Percentiles rank a stretch among this genome's conserved stretches.
These are phyloP conservation scores for Benthosema pterotum DNA, from an alignment of 2,797 vertebrate genomes.

Conservation along the genomic window DNA sequence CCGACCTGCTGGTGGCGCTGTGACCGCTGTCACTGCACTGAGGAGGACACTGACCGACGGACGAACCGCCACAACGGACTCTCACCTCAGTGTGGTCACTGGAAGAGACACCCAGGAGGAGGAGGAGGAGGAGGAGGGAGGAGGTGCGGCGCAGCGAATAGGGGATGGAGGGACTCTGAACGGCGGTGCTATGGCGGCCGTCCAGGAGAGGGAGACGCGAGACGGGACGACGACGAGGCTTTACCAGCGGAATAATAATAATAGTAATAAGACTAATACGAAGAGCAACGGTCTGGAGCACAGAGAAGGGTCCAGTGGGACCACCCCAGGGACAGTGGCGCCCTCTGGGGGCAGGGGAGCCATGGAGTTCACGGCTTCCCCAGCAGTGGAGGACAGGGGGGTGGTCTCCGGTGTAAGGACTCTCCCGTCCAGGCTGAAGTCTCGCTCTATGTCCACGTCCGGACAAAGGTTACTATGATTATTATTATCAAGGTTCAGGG, in stretches of 20 bases:
- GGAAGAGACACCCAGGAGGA: too few relatives aligned
- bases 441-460: conserved; percentile 21
- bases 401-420: conserved; percentile 47
- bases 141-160: conserved; percentile 32
- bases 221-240: conserved; percentile 29
- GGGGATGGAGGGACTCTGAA: conserved; percentile 27
- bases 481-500: too few relatives aligned
- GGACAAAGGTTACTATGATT: too few relatives aligned
- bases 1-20: conserved; percentile 14
- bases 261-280: conserved; percentile 69
- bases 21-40: too few relatives aligned
- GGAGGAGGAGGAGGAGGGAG: conserved; percentile 1
- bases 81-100: too few relatives aligned
- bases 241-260: conserved; percentile 59
- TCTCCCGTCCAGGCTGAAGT: conserved; percentile 66
- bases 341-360: conserved; percentile 9
- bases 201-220: conserved; percentile 23
- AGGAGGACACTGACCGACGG: too few relatives aligned
- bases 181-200: conserved; percentile 9
- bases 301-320: conserved; percentile 31
- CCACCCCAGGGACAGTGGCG: conserved; percentile 1
- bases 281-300: conserved; percentile 66
- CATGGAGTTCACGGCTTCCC: conserved; percentile 27
- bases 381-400: not conserved
- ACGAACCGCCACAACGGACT: conserved; percentile 22